phyloP scores from a whole-genome alignment of 1,140 invertebrate species.

The Drosophila melanica region DNA sequence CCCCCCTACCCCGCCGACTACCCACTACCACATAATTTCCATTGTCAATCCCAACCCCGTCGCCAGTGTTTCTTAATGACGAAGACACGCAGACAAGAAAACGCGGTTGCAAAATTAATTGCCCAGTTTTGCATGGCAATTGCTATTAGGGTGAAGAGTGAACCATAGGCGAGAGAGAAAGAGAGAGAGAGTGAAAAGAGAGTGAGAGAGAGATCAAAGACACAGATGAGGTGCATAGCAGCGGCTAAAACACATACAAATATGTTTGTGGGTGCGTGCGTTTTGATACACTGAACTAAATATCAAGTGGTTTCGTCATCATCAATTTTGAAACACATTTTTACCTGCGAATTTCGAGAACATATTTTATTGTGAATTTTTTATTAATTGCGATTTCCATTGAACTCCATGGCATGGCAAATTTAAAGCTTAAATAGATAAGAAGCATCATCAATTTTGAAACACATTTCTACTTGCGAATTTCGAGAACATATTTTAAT shows the following conservation, averaged over 20 bases:
- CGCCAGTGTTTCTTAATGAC: constrained; percentile 3
- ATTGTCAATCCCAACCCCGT: constrained; percentile 5
- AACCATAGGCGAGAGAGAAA: background rate
- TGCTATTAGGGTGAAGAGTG: background rate
- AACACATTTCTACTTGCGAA: too few species aligned
- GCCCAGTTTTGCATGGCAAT: constrained; percentile 41
- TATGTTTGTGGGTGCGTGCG: background rate
- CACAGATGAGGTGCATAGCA: background rate
- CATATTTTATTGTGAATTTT: too few species aligned
- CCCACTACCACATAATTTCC: background rate
- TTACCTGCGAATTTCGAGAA: too few species aligned
- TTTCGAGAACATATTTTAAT: too few species aligned
- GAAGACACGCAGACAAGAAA: constrained; percentile 26
- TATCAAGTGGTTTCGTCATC: background rate
- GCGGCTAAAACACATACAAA: background rate
- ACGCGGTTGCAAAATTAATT: constrained; percentile 43
- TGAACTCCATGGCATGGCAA: too few species aligned
- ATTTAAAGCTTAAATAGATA: too few species aligned
- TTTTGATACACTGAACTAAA: background rate
- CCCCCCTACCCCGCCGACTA: too few species aligned
- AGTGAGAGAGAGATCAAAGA: background rate
- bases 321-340: too few species aligned
- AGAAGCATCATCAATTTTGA: too few species aligned
- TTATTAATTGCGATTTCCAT: too few species aligned
- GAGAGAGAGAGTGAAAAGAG: background rate